phyloP scores from a whole-genome alignment of 2,888 invertebrate genomes.

The Scotopteryx bipunctaria region DNA sequence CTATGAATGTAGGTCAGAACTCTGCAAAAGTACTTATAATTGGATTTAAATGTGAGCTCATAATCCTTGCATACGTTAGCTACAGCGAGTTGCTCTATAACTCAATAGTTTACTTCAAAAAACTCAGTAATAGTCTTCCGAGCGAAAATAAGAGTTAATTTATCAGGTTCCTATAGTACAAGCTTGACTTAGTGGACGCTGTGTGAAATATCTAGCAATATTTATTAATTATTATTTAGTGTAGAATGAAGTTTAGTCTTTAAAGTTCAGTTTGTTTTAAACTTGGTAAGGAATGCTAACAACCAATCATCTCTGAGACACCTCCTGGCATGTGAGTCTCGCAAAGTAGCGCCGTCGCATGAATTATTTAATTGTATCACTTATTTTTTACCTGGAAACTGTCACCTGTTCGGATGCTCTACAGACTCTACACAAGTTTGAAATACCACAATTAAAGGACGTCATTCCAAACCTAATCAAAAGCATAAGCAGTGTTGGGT shows the following conservation, averaged over 20 bases:
- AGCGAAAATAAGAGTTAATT: too few relatives aligned
- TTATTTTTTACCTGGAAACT: conserved; percentile 12
- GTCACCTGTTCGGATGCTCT: conserved; percentile 10
- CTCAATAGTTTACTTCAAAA: too few relatives aligned
- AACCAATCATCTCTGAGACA: background rate
- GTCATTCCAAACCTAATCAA: conserved; percentile 31
- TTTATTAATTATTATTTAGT: too few relatives aligned
- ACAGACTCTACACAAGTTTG: conserved; percentile 3
- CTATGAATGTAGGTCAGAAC: conserved; percentile 22
- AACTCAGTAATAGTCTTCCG: too few relatives aligned
- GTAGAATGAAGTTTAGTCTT: too few relatives aligned
- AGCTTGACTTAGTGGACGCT: too few relatives aligned
- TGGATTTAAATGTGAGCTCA: conserved; percentile 15
- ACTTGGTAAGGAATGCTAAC: background rate
- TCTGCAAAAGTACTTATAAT: too few relatives aligned
- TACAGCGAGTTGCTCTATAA: background rate
- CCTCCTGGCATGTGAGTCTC: background rate
- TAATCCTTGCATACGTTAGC: conserved; percentile 11
- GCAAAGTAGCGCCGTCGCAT: conserved; percentile 1
- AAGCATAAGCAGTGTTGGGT: conserved; percentile 30
- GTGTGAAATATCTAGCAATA: too few relatives aligned
- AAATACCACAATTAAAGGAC: conserved; percentile 19
- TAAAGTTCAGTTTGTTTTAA: too few relatives aligned
- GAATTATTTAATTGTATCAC: conserved; percentile 10
- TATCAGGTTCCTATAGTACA: too few relatives aligned